Evolutionary conservation across 2,113 vertebrate genomes (phyloP).

Genomic region (Microcebus tavaratra): DNA sequence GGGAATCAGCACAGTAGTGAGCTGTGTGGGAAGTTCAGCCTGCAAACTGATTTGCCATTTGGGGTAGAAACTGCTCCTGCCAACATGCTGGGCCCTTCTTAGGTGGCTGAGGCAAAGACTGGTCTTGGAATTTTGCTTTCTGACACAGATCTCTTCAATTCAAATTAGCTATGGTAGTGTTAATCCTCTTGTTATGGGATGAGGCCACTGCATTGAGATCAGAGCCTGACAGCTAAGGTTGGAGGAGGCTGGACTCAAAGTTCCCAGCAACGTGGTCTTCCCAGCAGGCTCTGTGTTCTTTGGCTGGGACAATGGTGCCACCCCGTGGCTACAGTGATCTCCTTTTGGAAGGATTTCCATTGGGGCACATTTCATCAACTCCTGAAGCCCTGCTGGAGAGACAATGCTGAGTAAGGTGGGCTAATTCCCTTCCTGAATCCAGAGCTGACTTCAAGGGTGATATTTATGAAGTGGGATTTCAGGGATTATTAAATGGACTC

Average conservation of each 20-base stretch:
- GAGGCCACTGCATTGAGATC: slow-evolving; percentile 59
- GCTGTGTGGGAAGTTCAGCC: neutral
- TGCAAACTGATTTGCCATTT: no score
- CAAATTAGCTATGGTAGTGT: slow-evolving; percentile 42
- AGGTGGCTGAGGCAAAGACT: neutral
- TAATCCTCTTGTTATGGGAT: slow-evolving; percentile 61
- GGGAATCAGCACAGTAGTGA: fast-evolving
- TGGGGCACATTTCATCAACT: neutral
- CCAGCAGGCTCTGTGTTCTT: neutral
- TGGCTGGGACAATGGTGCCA: slow-evolving; percentile 75
- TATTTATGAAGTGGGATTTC: neutral
- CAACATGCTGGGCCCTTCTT: neutral
- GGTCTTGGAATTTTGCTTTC: slow-evolving; percentile 22
- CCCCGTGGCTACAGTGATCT: slow-evolving; percentile 72
- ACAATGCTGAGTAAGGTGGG: neutral
- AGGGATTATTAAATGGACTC: neutral
- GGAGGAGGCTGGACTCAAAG: slow-evolving; percentile 38
- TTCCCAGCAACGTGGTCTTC: neutral
- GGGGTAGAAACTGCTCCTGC: neutral
- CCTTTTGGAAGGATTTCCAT: neutral
- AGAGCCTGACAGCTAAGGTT: neutral
- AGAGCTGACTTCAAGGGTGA: neutral
- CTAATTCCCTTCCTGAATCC: neutral
- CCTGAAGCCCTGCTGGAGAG: neutral
- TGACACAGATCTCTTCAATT: slow-evolving; percentile 50